phyloP scores from a whole-genome alignment of 2,888 invertebrate genomes.

The Drosophila borborema region DNA sequence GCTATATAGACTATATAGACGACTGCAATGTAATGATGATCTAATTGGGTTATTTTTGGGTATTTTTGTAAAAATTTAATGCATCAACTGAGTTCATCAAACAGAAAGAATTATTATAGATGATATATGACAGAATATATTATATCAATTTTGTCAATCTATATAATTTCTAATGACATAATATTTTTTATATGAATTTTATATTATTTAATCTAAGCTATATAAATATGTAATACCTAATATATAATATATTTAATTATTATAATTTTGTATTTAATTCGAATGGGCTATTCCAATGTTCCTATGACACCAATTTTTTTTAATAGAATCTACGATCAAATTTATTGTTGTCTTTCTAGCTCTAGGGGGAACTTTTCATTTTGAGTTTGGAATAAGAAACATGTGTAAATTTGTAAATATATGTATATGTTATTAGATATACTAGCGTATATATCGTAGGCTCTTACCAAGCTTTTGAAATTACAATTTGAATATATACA shows the following conservation, averaged over 20 bases:
- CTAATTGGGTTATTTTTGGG: slow-evolving; percentile 3
- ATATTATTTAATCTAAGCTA: neutral
- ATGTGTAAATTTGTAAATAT: neutral
- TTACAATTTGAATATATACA: too few species aligned
- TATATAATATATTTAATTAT: neutral
- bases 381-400: neutral
- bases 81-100: slow-evolving; percentile 14
- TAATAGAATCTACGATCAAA: neutral
- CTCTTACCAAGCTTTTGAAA: too few species aligned
- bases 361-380: neutral
- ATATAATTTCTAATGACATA: neutral
- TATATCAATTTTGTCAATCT: neutral
- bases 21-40: neutral
- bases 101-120: neutral
- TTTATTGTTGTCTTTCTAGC: neutral
- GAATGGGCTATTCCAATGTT: neutral
- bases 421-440: too few species aligned
- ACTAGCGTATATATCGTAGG: too few species aligned
- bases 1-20: neutral
- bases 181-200: neutral
- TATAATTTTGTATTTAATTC: neutral
- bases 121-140: neutral
- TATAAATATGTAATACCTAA: slow-evolving; percentile 2
- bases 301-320: neutral
- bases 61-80: neutral